Percentiles rank a stretch among this genome's conserved stretches.
phyloP scores from a whole-genome alignment of 2,888 invertebrate species.

The Himalopsyche tibetana region DNA sequence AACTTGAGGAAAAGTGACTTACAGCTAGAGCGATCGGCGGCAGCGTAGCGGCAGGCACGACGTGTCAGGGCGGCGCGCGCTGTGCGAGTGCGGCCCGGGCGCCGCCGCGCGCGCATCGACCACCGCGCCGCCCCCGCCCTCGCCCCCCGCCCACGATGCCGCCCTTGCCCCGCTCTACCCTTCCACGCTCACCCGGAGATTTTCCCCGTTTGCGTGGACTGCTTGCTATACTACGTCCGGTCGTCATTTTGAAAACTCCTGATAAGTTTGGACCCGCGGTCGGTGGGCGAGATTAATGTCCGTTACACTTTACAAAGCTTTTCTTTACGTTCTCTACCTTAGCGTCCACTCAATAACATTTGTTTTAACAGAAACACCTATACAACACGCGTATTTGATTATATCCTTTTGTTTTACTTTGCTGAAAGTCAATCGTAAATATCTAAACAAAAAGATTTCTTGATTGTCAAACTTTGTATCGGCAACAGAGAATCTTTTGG shows the following conservation, averaged over 20 bases:
- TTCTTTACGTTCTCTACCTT: conserved; percentile 24
- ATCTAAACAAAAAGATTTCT: too few species aligned
- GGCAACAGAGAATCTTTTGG: too few species aligned
- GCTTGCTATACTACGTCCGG: conserved; percentile 55
- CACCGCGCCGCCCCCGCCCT: conserved; percentile 69
- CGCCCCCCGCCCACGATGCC: conserved; percentile 68
- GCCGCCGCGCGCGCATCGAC: conserved; percentile 71
- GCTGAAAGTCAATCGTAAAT: too few species aligned
- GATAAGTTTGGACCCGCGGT: conserved; percentile 47
- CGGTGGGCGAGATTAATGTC: conserved; percentile 43
- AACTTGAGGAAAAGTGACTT: conserved; percentile 65
- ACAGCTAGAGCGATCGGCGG: conserved; percentile 69
- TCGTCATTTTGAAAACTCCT: conserved; percentile 58
- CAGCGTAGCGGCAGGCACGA: conserved; percentile 67
- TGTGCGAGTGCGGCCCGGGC: conserved; percentile 71
- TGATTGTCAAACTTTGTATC: too few species aligned
- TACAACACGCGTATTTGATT: background rate
- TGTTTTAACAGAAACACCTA: background rate
- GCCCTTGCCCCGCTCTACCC: conserved; percentile 68
- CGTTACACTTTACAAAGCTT: conserved; percentile 34
- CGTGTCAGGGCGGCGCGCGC: conserved; percentile 70
- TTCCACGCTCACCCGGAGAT: conserved; percentile 72
- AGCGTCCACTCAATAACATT: background rate
- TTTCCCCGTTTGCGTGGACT: conserved; percentile 69
- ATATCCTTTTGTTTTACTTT: too few species aligned